Evolutionary conservation across 2,797 vertebrate genomes (phyloP).

Genomic region (Poliocrania exsul): DNA sequence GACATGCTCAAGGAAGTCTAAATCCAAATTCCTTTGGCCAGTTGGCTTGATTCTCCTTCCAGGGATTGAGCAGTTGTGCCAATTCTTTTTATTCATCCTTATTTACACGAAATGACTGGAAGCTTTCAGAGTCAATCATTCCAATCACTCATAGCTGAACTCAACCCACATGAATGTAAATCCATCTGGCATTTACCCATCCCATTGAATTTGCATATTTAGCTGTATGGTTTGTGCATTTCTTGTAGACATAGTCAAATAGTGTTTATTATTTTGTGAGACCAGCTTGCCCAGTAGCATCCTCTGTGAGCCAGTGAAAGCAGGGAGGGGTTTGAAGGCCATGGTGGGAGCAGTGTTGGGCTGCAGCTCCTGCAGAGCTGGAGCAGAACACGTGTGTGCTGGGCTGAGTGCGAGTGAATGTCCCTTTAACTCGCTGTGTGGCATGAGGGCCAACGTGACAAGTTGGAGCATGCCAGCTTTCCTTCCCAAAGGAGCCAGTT

Average conservation of each 20-base stretch:
- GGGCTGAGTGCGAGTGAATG: not conserved
- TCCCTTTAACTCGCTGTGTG: conserved; percentile 20
- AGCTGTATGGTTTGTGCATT: not conserved
- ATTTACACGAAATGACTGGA: conserved; percentile 34
- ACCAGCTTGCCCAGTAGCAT: not conserved
- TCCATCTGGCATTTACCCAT: conserved; percentile 34
- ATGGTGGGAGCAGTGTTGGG: not conserved
- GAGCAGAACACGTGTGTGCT: not conserved
- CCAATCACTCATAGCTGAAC: conserved; percentile 14
- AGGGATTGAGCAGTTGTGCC: not conserved
- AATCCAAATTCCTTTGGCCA: conserved; percentile 28
- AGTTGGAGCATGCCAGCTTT: not conserved
- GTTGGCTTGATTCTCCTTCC: not conserved
- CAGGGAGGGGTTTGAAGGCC: not conserved
- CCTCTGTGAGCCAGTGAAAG: not conserved
- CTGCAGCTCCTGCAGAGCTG: not conserved
- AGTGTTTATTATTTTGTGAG: not conserved
- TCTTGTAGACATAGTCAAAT: not conserved
- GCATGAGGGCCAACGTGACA: not conserved
- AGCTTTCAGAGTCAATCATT: conserved; percentile 46
- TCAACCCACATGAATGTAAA: conserved; percentile 25
- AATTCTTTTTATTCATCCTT: conserved; percentile 8
- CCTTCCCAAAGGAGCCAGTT: conserved; percentile 29
- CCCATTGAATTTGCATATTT: conserved; percentile 12
- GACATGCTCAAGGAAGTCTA: not conserved